Evolutionary conservation across 2,113 vertebrate species (phyloP).

Genomic region (Cervus canadensis): DNA sequence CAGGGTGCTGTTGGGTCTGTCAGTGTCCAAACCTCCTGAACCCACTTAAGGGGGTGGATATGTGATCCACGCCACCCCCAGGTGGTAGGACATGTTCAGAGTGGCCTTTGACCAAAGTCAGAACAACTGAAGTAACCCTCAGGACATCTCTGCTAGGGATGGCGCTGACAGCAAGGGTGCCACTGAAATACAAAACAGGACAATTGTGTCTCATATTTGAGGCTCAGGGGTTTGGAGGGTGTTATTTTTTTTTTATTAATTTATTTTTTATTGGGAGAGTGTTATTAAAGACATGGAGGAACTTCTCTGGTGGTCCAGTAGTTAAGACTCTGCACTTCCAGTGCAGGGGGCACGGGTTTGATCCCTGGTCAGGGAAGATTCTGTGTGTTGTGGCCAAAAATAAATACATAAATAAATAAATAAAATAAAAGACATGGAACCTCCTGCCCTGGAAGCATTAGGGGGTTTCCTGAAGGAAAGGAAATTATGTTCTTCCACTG

Average conservation of each 20-base stretch:
- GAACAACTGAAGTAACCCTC: background rate
- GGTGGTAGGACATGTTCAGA: background rate
- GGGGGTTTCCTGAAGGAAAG: background rate
- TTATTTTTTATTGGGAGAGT: background rate
- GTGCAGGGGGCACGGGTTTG: background rate
- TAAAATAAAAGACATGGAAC: background rate
- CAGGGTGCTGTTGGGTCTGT: background rate
- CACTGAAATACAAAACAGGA: background rate
- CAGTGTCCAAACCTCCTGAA: background rate
- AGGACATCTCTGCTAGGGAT: background rate
- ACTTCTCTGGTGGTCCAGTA: background rate
- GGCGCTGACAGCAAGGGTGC: background rate
- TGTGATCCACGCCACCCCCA: no score
- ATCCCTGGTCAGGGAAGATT: background rate
- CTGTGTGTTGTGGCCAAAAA: background rate
- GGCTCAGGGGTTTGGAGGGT: background rate
- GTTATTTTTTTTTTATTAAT: background rate
- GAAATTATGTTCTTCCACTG: background rate
- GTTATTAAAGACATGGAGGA: background rate
- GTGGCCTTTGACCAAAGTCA: background rate
- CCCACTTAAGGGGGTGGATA: background rate
- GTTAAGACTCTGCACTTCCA: background rate
- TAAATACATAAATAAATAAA: background rate
- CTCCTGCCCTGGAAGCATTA: background rate
- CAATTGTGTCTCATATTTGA: background rate